These are phyloP conservation scores for Hydrozoanthus gracilis DNA, from an alignment of 92 coral and sea anemone genomes.

Conservation along the genomic window DNA sequence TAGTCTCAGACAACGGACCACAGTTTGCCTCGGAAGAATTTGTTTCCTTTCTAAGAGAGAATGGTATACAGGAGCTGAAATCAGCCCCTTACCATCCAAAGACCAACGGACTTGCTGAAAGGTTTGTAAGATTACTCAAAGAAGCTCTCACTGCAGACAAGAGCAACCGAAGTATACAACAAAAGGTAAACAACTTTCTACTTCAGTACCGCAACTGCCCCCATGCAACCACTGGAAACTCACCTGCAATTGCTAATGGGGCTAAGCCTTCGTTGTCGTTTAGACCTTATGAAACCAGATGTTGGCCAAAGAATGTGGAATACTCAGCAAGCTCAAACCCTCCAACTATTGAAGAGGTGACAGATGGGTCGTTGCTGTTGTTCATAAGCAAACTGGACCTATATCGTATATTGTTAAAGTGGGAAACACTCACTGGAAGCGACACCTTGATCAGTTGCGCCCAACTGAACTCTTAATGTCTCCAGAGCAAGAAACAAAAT, in stretches of 20 bases:
- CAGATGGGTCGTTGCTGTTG: conserved; percentile 5
- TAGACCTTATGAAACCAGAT: conserved; percentile 48
- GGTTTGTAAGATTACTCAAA: conserved; percentile 9
- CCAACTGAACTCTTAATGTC: neutral
- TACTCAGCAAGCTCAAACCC: neutral
- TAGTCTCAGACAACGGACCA: conserved; percentile 56
- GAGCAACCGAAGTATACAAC: neutral
- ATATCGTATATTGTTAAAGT: conserved; percentile 6
- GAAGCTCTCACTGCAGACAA: conserved; percentile 24
- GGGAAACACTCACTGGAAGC: conserved; percentile 7
- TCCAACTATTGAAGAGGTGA: too few relatives aligned
- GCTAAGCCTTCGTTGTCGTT: conserved; percentile 31
- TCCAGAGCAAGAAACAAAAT: neutral
- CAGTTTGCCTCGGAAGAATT: conserved; percentile 23
- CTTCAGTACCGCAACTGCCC: conserved; percentile 44
- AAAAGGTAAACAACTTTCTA: conserved; percentile 38
- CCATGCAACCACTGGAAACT: conserved; percentile 50
- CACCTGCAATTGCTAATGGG: conserved; percentile 48
- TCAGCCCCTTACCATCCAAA: conserved; percentile 41
- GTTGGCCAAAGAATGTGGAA: conserved; percentile 9
- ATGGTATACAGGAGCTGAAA: conserved; percentile 1
- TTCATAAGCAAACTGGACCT: neutral
- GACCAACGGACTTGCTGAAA: conserved; percentile 39
- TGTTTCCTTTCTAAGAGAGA: neutral
- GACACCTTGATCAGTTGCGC: conserved; percentile 5